These are phyloP conservation scores for Phalacrocorax brasilianus DNA, from an alignment of 2,113 vertebrate species.

Conservation along the genomic window DNA sequence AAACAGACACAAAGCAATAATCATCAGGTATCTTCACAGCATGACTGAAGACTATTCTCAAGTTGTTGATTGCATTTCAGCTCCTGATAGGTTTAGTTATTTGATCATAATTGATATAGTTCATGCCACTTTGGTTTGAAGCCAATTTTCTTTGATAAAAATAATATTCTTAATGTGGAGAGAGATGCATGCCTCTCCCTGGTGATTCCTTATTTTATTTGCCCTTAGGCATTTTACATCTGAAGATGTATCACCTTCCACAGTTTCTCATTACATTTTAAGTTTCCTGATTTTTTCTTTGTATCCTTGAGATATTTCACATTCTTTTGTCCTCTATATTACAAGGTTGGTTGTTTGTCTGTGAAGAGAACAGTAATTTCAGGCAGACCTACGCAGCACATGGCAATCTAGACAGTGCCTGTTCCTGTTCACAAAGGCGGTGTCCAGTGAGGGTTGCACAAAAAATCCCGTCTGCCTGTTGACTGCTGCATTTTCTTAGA, in stretches of 20 bases:
- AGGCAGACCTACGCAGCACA: neutral
- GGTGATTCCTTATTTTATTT: neutral
- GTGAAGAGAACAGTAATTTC: neutral
- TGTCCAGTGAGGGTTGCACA: rapidly evolving
- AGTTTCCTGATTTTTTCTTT: neutral
- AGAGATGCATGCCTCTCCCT: neutral
- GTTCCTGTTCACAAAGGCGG: neutral
- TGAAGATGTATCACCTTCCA: neutral
- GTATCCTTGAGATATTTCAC: neutral
- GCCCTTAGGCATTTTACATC: neutral
- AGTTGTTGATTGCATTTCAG: neutral
- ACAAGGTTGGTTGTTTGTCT: neutral
- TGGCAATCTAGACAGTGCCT: neutral
- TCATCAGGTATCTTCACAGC: neutral
- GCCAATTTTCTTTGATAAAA: neutral
- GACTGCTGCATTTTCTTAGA: neutral
- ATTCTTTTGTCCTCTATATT: neutral
- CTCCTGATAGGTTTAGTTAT: neutral
- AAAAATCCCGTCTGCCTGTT: neutral
- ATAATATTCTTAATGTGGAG: neutral
- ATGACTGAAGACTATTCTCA: neutral
- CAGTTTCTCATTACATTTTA: neutral
- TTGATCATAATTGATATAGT: neutral
- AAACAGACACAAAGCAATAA: neutral
- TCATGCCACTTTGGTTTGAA: neutral